phyloP scores from a whole-genome alignment of 2,113 vertebrate genomes.

The Mormyrus lacerda region DNA sequence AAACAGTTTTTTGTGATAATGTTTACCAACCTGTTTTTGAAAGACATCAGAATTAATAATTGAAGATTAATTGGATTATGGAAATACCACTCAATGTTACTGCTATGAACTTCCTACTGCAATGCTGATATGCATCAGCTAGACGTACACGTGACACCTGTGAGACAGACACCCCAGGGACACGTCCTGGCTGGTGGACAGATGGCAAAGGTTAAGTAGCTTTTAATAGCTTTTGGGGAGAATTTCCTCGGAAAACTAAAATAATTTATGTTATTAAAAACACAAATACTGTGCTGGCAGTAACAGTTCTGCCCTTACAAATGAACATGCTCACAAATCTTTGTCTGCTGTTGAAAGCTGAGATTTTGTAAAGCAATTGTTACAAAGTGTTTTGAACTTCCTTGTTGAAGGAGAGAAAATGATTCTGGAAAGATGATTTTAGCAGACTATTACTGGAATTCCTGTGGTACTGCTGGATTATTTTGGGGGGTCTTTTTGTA shows the following conservation, averaged over 20 bases:
- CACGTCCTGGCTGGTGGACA: neutral
- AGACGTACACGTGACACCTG: neutral
- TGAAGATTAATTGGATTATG: neutral
- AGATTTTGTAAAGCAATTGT: neutral
- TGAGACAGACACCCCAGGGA: neutral
- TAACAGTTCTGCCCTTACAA: neutral
- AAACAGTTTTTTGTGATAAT: neutral
- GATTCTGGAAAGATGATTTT: neutral
- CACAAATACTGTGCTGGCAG: neutral
- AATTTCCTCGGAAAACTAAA: neutral
- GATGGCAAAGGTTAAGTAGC: slow-evolving; percentile 25
- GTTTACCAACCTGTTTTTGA: neutral
- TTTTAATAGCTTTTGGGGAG: slow-evolving; percentile 11
- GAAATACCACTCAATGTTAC: neutral
- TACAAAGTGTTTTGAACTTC: too few species aligned
- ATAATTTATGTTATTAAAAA: neutral
- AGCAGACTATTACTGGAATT: neutral
- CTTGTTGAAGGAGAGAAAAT: neutral
- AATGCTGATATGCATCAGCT: neutral
- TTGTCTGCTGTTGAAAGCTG: neutral
- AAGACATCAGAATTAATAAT: neutral
- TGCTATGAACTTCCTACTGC: neutral
- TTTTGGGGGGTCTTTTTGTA: neutral
- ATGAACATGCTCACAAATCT: neutral
- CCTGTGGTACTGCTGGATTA: neutral